Conservation (phyloP, 2,797 vertebrate species). For the Poeciliopsis paucimaculata region DNA sequence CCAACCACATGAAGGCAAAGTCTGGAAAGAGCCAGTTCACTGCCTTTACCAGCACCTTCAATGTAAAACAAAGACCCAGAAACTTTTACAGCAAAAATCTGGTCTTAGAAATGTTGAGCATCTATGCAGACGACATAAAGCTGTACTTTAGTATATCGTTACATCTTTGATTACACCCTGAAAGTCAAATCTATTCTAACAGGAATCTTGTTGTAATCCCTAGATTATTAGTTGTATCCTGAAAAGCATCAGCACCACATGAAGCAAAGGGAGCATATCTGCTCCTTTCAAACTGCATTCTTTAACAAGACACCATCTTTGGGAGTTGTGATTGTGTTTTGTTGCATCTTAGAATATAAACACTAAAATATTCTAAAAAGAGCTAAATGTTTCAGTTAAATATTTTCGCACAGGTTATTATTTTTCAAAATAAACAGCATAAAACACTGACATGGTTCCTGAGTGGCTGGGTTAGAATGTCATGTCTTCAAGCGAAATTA, state of each 20-base stretch:
- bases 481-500: neutral
- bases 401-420: neutral
- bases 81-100: neutral
- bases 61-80: neutral
- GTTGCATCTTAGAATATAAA: neutral
- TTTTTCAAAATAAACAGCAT: neutral
- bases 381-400: neutral
- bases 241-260: too few relatives aligned
- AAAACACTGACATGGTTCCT: neutral
- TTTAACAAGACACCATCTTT: neutral
- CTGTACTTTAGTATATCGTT: neutral
- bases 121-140: neutral
- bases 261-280: neutral
- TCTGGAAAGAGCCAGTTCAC: constrained; percentile 96
- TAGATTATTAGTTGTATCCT: neutral
- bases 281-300: neutral
- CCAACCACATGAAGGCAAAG: constrained; percentile 96
- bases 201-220: neutral
- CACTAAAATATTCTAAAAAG: neutral
- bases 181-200: neutral
- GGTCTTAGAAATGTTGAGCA: neutral
- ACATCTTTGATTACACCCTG: neutral
- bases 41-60: constrained; percentile 84
- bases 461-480: neutral
- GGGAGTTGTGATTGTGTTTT: neutral